Evolutionary conservation across 2,888 invertebrate genomes (phyloP).

Genomic region (Cyaniris semiargus): DNA sequence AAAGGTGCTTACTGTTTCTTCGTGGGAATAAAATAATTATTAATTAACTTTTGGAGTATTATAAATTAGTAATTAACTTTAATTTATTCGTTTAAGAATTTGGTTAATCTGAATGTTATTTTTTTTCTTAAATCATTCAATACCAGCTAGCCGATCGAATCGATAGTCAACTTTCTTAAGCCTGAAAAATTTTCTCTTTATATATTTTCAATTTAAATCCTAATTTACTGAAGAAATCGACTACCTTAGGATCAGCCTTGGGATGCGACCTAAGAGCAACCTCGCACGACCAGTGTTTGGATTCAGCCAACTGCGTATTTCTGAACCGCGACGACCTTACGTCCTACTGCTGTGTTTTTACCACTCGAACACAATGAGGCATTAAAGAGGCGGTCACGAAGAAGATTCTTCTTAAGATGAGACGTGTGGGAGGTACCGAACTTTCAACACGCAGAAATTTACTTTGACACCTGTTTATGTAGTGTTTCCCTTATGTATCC

Average conservation of each 20-base stretch:
- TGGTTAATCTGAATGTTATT: too few species aligned
- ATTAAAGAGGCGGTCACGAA: neutral
- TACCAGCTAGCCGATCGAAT: neutral
- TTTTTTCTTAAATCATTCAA: too few species aligned
- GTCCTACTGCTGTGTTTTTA: constrained; percentile 1
- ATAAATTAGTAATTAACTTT: too few species aligned
- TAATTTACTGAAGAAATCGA: neutral
- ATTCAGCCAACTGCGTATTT: constrained; percentile 19
- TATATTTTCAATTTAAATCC: neutral
- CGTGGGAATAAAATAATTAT: too few species aligned
- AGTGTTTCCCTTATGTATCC: neutral
- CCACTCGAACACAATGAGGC: neutral
- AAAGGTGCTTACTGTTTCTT: too few species aligned
- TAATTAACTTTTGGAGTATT: too few species aligned
- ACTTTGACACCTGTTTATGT: neutral
- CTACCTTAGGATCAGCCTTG: neutral
- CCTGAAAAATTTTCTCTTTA: neutral
- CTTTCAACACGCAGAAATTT: neutral
- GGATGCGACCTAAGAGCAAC: neutral
- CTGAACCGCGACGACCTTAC: constrained; percentile 17
- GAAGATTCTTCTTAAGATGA: neutral
- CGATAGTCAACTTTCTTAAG: neutral
- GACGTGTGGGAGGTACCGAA: neutral
- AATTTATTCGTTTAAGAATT: too few species aligned
- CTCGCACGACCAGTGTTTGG: neutral